Base-by-base conservation (phyloP, 2,113 vertebrate genomes). In the Prunella himalayana region DNA sequence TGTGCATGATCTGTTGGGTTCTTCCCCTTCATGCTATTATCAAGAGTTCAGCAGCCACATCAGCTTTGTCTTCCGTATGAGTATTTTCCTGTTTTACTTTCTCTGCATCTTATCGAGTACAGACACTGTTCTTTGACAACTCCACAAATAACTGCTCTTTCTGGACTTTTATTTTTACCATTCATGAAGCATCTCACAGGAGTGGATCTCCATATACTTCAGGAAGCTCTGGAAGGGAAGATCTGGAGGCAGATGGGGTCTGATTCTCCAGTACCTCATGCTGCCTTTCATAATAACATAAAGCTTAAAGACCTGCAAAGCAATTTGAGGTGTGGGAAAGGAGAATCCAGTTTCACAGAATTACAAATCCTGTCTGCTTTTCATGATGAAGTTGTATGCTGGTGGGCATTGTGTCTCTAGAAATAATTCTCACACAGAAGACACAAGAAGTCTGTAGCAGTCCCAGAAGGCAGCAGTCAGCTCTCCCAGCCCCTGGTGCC, bases 71-170 rank as follows among this genome's bases (percentile, higher is more conserved):
- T 91, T 88, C 78, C 66, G 69, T 88, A 73, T 77, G 41, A 86
- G 63, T 57, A 37, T 88, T 85, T 96, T 95, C 65, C 57, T 88
- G 47, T 28, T 92, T 81, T 66, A 88, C 60, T 90, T 93, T 83
- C 76, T 70, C 88, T 83, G 44, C 35, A 75, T 63, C 47, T 95
- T 92, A 92, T 86, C 47, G 0, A 54, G 30, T 51, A 28, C n/a
- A 82, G 90, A 73, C 79, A 54, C 39, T 75, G 63, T 39, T 92
- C 75, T 86, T 77, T 86, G 90, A 76, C 54, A 88, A 63, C 30
- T 66, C 30, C 31, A 57, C 8, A 69, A 64, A 68, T 51, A 90
- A 87, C 39, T 73, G 33, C 19, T 64, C 50, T 80, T 91, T 81
- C 59, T 77, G 71, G 63, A 70, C 59, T 93, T 90, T 41, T 35